Percentiles rank a stretch among this genome's conserved stretches.
Evolutionary conservation across 2,113 vertebrate species (phyloP).

Genomic region (Pomatorhinus ruficollis): DNA sequence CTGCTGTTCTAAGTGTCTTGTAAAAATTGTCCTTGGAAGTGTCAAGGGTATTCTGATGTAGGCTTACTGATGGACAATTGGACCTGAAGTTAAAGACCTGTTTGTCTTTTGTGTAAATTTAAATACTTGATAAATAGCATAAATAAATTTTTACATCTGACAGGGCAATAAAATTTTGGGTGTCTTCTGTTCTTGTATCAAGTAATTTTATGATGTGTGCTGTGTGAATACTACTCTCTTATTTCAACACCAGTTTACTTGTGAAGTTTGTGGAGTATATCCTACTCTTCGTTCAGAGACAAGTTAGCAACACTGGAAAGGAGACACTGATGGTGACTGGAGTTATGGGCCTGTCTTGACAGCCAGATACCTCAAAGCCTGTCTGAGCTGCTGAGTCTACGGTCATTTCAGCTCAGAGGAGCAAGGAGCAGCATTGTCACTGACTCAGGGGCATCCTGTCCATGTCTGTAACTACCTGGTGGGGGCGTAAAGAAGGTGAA

Average conservation of each 20-base stretch:
- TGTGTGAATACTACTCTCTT: background rate
- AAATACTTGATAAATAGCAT: slow-evolving; percentile 11
- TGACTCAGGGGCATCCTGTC: background rate
- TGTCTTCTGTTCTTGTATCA: background rate
- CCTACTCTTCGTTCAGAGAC: background rate
- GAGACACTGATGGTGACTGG: background rate
- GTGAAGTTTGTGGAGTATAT: background rate
- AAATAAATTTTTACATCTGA: slow-evolving; percentile 53
- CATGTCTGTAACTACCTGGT: background rate
- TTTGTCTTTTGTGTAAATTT: slow-evolving; percentile 17
- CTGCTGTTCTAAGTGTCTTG: slow-evolving; percentile 39
- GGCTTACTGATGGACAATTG: background rate
- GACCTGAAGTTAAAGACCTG: background rate
- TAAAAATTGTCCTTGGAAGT: background rate
- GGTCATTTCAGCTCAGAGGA: background rate
- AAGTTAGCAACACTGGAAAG: background rate
- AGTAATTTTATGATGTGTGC: background rate
- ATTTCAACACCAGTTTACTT: background rate
- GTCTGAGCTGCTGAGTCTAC: background rate
- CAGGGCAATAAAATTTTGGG: background rate
- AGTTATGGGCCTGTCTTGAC: background rate
- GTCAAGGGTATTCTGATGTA: background rate
- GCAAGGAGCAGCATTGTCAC: rapidly evolving
- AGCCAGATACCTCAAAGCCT: background rate
- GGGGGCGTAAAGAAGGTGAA: background rate